Conservation (phyloP, 1,140 invertebrate genomes). For the Caerostris extrusa region DNA sequence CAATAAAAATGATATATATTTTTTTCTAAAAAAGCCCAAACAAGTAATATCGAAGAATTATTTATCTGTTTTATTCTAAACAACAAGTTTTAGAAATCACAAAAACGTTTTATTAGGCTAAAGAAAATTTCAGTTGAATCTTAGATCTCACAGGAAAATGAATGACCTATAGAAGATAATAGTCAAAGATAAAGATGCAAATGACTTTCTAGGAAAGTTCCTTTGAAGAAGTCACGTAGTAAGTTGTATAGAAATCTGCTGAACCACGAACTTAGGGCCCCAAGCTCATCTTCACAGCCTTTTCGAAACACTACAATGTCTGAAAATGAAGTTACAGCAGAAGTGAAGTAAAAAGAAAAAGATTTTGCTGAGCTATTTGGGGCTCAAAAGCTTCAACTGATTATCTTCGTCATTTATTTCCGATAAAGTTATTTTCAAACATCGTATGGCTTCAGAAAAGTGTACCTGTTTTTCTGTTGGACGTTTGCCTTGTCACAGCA, state of each 20-base stretch:
- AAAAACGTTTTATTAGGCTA: too few species aligned
- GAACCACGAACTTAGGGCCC: neutral
- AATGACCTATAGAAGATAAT: neutral
- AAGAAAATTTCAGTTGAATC: too few species aligned
- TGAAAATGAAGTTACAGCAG: neutral
- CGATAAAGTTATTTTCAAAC: conserved; percentile 1
- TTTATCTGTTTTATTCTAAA: too few species aligned
- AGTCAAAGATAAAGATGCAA: neutral
- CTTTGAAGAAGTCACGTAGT: neutral
- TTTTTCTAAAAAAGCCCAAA: too few species aligned
- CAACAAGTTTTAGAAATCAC: too few species aligned
- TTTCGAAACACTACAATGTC: neutral
- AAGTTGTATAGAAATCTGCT: neutral
- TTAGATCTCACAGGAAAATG: neutral
- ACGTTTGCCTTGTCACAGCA: neutral
- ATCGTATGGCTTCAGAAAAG: neutral
- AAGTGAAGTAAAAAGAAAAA: neutral
- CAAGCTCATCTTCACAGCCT: conserved; percentile 14
- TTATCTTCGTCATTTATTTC: neutral
- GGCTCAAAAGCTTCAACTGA: neutral
- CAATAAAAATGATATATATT: too few species aligned
- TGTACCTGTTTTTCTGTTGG: neutral
- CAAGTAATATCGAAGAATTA: too few species aligned
- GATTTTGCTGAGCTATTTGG: conserved; percentile 42
- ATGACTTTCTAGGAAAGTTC: neutral